phyloP scores from a whole-genome alignment of 2,888 invertebrate genomes.

The Agelastica alni region DNA sequence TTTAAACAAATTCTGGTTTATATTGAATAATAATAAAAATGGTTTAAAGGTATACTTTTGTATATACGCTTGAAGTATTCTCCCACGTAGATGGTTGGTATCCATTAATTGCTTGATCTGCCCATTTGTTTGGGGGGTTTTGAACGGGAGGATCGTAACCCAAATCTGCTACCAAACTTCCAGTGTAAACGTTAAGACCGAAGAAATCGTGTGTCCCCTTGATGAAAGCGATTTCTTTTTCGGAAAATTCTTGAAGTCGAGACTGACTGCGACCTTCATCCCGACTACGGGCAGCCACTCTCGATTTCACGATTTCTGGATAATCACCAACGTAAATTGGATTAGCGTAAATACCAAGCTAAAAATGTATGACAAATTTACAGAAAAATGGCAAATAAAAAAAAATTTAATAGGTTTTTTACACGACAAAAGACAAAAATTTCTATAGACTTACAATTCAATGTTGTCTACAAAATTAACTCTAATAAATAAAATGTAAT shows the following conservation, averaged over 20 bases:
- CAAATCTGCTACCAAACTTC: constrained; percentile 58
- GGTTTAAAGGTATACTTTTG: constrained; percentile 3
- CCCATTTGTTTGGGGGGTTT: constrained; percentile 17
- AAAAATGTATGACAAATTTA: too few relatives aligned
- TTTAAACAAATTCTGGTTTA: too few relatives aligned
- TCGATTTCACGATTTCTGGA: constrained; percentile 64
- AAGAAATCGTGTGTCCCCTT: constrained; percentile 63
- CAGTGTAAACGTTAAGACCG: constrained; percentile 63
- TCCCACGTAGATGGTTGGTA: constrained; percentile 25
- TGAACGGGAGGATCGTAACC: constrained; percentile 6
- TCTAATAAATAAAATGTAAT: too few relatives aligned
- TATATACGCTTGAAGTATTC: not conserved
- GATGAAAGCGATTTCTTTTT: constrained; percentile 63
- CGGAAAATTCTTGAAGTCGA: constrained; percentile 65
- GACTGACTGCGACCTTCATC: constrained; percentile 65
- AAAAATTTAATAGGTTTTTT: too few relatives aligned
- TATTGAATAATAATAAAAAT: not conserved
- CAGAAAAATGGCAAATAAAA: too few relatives aligned
- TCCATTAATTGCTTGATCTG: constrained; percentile 20
- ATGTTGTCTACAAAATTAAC: too few relatives aligned
- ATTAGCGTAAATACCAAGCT: constrained; percentile 48
- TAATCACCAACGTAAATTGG: constrained; percentile 68
- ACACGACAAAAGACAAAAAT: too few relatives aligned
- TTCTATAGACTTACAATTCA: too few relatives aligned
- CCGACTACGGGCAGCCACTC: constrained; percentile 61